Base-by-base conservation (phyloP, 2,797 vertebrate genomes). In the Synanceia verrucosa region DNA sequence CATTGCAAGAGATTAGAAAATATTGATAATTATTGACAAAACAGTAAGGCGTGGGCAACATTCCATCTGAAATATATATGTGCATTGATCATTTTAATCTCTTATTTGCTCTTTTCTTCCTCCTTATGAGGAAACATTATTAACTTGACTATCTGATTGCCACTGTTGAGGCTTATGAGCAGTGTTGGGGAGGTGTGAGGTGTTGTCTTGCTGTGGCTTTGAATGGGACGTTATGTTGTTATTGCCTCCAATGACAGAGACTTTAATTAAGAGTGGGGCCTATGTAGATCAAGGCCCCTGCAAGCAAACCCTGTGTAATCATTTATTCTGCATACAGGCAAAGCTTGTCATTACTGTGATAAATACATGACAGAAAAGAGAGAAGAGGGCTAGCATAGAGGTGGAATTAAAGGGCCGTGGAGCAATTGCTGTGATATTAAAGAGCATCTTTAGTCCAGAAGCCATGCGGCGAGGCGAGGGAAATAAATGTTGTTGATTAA, bases 181-280 rank as follows among this genome's bases (percentile, higher is more conserved):
- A 44, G 76, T 43, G 66, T 28, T 65, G 31, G 47, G 64, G 53
- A 26, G 60, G 56, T 68, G 72, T 5, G 26, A 28, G 65, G 65
- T 2, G 23, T 37, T 78, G 58, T 61, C 65, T 78, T 62, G 53
- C 64, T 77, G 61, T 70, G 68, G 66, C 62, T 76, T 81, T 78
- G 67, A 76, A 84, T 74, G 65, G 61, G 58, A 65, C 48, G 65
- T 76, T 74, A 21, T 46, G 59, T 72, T 67, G 70, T 88, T 92
- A 88, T 92, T 91, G 86, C 81, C 86, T 62, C 85, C 82, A 89
- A 75, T 89, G 88, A 92, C 88, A 88, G 73, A 73, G 64, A 85
- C 84, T 93, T 92, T 93, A 92, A 93, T 94, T 93, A 92, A 89
- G 88, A 65, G 65, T 78, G 74, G 76, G 77, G 56, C 77, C 70